Conservation (phyloP, 2,797 vertebrate species). For the Ceryle rudis region DNA sequence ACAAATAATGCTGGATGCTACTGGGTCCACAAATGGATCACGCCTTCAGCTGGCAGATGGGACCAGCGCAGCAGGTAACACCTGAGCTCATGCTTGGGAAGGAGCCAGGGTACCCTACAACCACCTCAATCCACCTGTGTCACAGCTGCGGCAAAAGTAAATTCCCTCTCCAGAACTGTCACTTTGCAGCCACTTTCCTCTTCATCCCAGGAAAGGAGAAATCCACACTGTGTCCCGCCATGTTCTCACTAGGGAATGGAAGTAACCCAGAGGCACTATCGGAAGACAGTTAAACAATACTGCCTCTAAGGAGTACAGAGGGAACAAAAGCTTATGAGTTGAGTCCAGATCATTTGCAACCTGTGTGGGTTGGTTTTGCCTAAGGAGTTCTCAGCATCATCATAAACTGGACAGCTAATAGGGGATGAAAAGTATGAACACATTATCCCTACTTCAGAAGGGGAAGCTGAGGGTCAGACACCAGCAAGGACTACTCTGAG, state of each 20-base stretch:
- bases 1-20: background rate
- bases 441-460: background rate
- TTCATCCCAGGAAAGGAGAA: background rate
- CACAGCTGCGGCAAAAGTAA: background rate
- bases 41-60: background rate
- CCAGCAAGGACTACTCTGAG: background rate
- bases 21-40: background rate
- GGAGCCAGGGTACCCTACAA: background rate
- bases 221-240: fast-evolving
- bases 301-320: background rate
- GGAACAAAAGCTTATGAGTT: background rate
- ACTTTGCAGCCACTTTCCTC: background rate
- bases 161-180: background rate
- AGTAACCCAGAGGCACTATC: background rate
- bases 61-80: background rate
- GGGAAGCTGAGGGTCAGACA: background rate
- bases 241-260: background rate
- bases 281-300: background rate
- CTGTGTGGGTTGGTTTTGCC: background rate
- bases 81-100: fast-evolving
- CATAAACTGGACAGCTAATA: background rate
- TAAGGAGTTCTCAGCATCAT: background rate
- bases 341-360: background rate
- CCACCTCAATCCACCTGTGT: background rate
- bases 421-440: background rate